Evolutionary conservation across 2,888 invertebrate genomes (phyloP).

Genomic region (Oxyteleia sp.): DNA sequence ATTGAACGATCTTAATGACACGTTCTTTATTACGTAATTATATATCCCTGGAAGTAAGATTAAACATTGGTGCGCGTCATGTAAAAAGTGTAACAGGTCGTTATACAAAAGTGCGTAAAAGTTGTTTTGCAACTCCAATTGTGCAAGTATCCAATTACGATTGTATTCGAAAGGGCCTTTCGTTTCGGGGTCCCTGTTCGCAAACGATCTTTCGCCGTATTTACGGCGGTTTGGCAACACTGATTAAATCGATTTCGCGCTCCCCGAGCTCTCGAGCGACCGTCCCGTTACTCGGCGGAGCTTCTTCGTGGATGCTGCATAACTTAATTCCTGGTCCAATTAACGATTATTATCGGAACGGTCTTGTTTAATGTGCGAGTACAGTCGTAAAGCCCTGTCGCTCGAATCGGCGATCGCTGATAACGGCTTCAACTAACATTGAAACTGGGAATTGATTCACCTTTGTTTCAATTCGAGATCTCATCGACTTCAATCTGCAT

Average conservation of each 20-base stretch:
- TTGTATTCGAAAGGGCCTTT: slow-evolving; percentile 52
- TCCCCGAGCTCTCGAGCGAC: slow-evolving; percentile 12
- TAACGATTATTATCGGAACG: slow-evolving; percentile 70
- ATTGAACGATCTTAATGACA: slow-evolving; percentile 28
- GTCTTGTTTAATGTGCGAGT: slow-evolving; percentile 71
- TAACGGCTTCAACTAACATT: slow-evolving; percentile 47
- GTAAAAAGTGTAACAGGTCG: slow-evolving; percentile 60
- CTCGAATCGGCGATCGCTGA: slow-evolving; percentile 59
- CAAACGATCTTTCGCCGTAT: slow-evolving; percentile 35
- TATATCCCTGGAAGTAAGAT: slow-evolving; percentile 30
- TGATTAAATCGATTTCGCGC: slow-evolving; percentile 66
- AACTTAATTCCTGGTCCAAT: slow-evolving; percentile 72
- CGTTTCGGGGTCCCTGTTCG: slow-evolving; percentile 6
- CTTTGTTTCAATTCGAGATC: slow-evolving; percentile 51
- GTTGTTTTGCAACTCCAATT: slow-evolving; percentile 64
- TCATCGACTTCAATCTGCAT: slow-evolving; percentile 12
- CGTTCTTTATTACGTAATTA: slow-evolving; percentile 53
- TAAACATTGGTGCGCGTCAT: slow-evolving; percentile 38
- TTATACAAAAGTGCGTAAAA: too few relatives aligned
- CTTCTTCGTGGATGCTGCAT: slow-evolving; percentile 54
- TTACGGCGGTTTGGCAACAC: slow-evolving; percentile 47
- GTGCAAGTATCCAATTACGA: slow-evolving; percentile 65
- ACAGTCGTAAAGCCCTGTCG: slow-evolving; percentile 70
- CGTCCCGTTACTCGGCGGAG: slow-evolving; percentile 38
- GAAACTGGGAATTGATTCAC: slow-evolving; percentile 47